Conservation (phyloP, 2,888 invertebrate genomes). For the Tinea pellionella region DNA sequence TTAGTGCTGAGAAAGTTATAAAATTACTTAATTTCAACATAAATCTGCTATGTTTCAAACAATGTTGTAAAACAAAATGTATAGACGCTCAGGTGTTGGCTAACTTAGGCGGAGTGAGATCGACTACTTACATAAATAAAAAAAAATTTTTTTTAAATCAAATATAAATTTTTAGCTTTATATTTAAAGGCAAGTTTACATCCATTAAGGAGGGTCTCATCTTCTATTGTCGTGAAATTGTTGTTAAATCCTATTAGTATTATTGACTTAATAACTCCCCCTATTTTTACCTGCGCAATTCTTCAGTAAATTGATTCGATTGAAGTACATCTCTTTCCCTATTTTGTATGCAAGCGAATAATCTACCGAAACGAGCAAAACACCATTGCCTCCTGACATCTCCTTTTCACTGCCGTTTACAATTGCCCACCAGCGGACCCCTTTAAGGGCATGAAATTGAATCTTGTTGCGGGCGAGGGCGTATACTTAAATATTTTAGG, state of each 20-base stretch:
- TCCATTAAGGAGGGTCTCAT: neutral
- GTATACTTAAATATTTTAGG: slow-evolving; percentile 67
- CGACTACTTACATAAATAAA: too few species aligned
- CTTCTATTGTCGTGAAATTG: neutral
- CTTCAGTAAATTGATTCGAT: slow-evolving; percentile 62
- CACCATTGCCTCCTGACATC: slow-evolving; percentile 48
- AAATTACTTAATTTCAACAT: too few species aligned
- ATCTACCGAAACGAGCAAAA: slow-evolving; percentile 41
- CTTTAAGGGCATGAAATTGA: slow-evolving; percentile 67
- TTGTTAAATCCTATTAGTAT: neutral
- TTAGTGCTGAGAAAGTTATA: too few species aligned
- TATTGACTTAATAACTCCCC: slow-evolving; percentile 21
- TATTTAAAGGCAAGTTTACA: too few species aligned
- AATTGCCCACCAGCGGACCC: slow-evolving; percentile 51
- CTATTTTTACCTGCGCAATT: slow-evolving; percentile 43
- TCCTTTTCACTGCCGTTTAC: slow-evolving; percentile 36
- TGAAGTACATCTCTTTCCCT: slow-evolving; percentile 46
- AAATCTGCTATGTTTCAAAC: too few species aligned
- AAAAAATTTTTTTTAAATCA: too few species aligned
- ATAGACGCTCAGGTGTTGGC: too few species aligned
- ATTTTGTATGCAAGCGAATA: slow-evolving; percentile 57
- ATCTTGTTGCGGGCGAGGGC: slow-evolving; percentile 65
- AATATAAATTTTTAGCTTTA: too few species aligned
- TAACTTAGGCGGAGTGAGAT: too few species aligned
- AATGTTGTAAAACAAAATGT: too few species aligned